phyloP scores from a whole-genome alignment of 2,113 vertebrate genomes.

The Onychostoma macrolepis region DNA sequence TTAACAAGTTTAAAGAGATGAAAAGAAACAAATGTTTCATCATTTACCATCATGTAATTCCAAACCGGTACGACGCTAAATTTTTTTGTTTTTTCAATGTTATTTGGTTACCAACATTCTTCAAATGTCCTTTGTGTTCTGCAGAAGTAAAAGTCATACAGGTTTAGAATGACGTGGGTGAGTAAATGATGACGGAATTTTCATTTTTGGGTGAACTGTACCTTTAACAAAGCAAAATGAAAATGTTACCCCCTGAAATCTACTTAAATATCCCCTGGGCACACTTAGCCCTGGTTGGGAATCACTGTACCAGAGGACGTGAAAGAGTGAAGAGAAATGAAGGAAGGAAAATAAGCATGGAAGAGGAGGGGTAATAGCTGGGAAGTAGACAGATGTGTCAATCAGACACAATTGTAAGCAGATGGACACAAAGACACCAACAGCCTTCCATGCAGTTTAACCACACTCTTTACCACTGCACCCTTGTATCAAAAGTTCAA shows the following conservation, averaged over 20 bases:
- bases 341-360: conserved; percentile 6
- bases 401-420: conserved; percentile 38
- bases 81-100: background rate
- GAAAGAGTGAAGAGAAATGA: conserved; percentile 1
- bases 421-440: conserved; percentile 23
- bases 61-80: background rate
- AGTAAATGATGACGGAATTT: background rate
- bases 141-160: background rate
- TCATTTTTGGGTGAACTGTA: background rate
- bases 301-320: background rate
- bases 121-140: background rate
- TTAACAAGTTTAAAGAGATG: background rate
- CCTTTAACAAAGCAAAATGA: conserved; percentile 8
- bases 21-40: background rate
- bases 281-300: conserved; percentile 9
- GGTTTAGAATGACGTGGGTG: background rate
- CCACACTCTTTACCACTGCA: background rate
- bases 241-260: background rate
- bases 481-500: background rate
- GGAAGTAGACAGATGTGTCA: conserved; percentile 48
- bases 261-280: conserved; percentile 14
- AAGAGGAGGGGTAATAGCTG: conserved; percentile 39
- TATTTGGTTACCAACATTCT: background rate
- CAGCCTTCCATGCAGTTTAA: conserved; percentile 3
- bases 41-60: background rate